Percentiles rank a stretch among this genome's conserved stretches.
Evolutionary conservation across 2,113 vertebrate species (phyloP).

Genomic region (Mixornis gularis): DNA sequence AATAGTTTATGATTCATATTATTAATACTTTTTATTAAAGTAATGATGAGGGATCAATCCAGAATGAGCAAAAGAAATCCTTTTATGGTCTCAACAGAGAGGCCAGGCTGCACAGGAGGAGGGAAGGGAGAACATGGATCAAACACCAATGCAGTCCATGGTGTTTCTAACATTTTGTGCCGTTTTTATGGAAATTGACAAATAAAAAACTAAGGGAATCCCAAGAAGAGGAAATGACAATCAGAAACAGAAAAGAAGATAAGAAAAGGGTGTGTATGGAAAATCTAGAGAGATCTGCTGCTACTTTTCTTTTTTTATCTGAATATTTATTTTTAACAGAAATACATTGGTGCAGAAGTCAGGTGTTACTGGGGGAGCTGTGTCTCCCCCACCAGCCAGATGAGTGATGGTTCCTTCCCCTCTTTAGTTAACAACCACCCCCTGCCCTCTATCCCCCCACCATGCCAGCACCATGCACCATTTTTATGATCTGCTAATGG

Average conservation of each 20-base stretch:
- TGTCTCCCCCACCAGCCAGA: not conserved
- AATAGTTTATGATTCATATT: not conserved
- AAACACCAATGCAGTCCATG: not conserved
- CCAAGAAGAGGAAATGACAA: not conserved
- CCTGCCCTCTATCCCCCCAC: not conserved
- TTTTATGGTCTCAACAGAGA: not conserved
- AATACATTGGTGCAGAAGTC: rapidly evolving
- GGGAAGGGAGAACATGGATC: not conserved
- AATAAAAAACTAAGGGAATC: not conserved
- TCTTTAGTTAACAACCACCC: not conserved
- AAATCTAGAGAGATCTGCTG: not conserved
- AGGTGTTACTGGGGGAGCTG: not conserved
- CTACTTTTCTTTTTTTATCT: not conserved
- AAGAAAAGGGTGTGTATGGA: not conserved
- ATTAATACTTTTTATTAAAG: not conserved
- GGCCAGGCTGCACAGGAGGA: not conserved
- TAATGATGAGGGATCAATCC: not conserved
- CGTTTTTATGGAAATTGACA: not conserved
- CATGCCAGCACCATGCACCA: rapidly evolving
- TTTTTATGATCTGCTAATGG: not conserved
- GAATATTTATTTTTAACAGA: not conserved
- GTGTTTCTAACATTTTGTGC: not conserved
- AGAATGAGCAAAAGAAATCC: not conserved
- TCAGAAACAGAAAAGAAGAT: not conserved
- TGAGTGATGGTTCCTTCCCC: not conserved